Base-by-base conservation (phyloP, 2,113 vertebrate genomes). In the Hoplias malabaricus region DNA sequence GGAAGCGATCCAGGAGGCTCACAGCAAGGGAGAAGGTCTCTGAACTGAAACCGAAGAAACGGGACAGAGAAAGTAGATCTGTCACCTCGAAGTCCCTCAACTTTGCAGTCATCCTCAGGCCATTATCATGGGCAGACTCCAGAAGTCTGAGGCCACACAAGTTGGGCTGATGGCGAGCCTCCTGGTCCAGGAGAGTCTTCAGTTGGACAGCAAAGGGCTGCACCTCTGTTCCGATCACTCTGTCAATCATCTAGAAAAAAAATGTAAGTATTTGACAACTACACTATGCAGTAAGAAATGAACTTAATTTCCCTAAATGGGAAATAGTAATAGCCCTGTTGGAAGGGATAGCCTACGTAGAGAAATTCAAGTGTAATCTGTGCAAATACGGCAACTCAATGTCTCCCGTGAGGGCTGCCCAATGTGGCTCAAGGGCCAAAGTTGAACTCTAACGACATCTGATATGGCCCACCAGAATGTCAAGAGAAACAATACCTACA, bases 41-140 rank as follows among this genome's bases (percentile, higher is more conserved):
- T 0, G 95, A 92, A 59, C 83, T 90, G 77, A 98, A 98, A 65
- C 96, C 96, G 2, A 98, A 99, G 91, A 99, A 99, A 53, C 96
- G 94, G 76, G 93, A 95, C 43, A 98, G 85, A 61, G 95, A 97
- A 14, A 98, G 96, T 21, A 99, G 92, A 78, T 98, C 96, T 70
- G 95, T 96, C 72, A 97, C 96, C 86, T 97, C 93, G 61, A 96
- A 94, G 84, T 98, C 97, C 27, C 98, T 85, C 19, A 98, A 90
- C 38, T 90, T 92, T 0, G 91, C 84, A 0, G 96, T 98, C 96
- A 98, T 95, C 34, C 96, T 90, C 38, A 98, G 90, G 6, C 96
- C 95, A 0, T 95, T 96, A 80, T 98, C 97, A 0, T 94, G 94
- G 19, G 95, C 92, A 0, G 91, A 78, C 78, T 99, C 97, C 0